Evolutionary conservation across 2,113 vertebrate genomes (phyloP), one percentile per base, ranked within the genome.

Genomic region (Chiloscyllium plagiosum): DNA sequence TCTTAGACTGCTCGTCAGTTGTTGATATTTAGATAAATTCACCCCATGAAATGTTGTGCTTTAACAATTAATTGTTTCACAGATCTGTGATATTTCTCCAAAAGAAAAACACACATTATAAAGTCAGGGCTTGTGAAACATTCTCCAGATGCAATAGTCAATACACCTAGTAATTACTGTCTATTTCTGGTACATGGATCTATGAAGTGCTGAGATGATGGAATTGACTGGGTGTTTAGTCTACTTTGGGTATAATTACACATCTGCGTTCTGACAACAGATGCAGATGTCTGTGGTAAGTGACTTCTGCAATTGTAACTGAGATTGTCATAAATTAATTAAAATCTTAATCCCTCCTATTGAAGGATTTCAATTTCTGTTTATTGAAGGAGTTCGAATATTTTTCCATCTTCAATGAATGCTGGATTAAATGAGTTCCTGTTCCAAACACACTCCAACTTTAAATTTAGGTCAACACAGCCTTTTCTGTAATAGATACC

Each of bases 191-290:
- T 3, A 61, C 50, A 33, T 13, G 47, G 42, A 47, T 94, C 68
- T 26, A 24, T 94, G 37, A 13, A 26, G 66, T 94, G 4, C 8
- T 47, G 93, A 70, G 37, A 72, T 70, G 93, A 3, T 68, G 65
- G 90, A n/a, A 65, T 22, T 93, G 90, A 12, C 68, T 90, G 87
- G 50, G 87, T 90, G 87, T 90, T 90, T 65, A 61, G 52, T 61
- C 87, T 90, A 52, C 87, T 6, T 61, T 7, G 26, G 13, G 52
- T 61, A 29, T 90, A 61, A 90, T 90, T 90, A 26, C 13, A 50
- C 26, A 61, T 61, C 50, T 61, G 24, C 33, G 52, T 90, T 52
- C 29, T 61, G 56, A 90, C 50, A 61, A 52, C 87, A 61, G 26
- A 90, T 6, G 15, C 50, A 90, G 26, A 65, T 90, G 87, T 61